Conservation (phyloP, 2,797 vertebrate genomes). For the Pipistrellus kuhlii region DNA sequence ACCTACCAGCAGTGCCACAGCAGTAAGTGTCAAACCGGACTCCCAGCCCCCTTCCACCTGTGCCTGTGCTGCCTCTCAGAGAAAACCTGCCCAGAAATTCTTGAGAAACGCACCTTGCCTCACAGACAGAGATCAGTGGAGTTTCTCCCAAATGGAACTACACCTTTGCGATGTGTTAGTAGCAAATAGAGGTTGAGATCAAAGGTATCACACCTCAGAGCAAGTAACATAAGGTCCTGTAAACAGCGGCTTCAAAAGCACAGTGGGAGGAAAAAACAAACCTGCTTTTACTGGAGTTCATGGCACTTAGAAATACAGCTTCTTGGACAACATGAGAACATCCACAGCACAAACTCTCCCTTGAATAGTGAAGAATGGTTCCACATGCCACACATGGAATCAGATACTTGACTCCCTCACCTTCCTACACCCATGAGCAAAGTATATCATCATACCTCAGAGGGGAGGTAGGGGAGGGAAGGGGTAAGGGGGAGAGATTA, state of each 20-base stretch:
- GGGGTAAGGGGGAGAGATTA: too few species aligned
- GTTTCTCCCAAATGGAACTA: not conserved
- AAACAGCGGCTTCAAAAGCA: conserved; percentile 20
- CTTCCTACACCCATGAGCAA: not conserved
- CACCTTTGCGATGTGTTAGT: not conserved
- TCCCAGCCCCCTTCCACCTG: accelerated
- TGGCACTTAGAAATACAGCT: not conserved
- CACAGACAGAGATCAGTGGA: conserved; percentile 32
- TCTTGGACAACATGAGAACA: not conserved
- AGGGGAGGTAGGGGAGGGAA: too few species aligned
- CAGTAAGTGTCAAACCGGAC: not conserved
- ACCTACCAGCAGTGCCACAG: not conserved
- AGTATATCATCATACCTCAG: too few species aligned
- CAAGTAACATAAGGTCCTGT: not conserved
- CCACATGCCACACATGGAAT: not conserved
- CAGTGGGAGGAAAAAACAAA: conserved; percentile 25
- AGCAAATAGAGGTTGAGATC: conserved; percentile 30
- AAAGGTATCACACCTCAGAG: conserved; percentile 32
- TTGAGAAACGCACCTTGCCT: conserved; percentile 34
- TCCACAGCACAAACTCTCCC: not conserved
- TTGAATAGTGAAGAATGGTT: not conserved
- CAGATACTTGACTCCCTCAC: not conserved
- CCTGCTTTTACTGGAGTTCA: not conserved
- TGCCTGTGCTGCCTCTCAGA: not conserved
- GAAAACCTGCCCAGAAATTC: not conserved